phyloP scores from a whole-genome alignment of 2,113 vertebrate genomes.

The Cacatua alba region DNA sequence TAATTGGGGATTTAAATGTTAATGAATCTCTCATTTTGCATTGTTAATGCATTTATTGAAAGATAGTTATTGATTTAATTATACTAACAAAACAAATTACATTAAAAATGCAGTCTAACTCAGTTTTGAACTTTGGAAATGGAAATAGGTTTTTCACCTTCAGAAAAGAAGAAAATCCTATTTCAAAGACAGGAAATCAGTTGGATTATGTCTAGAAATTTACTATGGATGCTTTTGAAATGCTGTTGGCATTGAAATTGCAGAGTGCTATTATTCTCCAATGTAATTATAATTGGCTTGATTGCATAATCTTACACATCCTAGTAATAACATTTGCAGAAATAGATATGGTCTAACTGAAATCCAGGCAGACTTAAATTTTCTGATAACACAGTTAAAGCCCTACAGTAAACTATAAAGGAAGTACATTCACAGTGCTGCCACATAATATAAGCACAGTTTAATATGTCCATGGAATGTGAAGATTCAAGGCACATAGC shows the following conservation, averaged over 20 bases:
- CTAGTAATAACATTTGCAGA: slow-evolving; percentile 45
- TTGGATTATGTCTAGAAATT: slow-evolving; percentile 58
- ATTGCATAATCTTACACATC: slow-evolving; percentile 48
- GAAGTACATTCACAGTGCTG: not conserved
- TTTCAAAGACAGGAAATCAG: slow-evolving; percentile 62
- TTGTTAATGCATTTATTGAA: slow-evolving; percentile 40
- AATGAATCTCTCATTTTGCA: slow-evolving; percentile 29
- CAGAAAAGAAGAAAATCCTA: slow-evolving; percentile 45
- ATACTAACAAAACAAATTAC: slow-evolving; percentile 26
- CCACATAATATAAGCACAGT: not conserved
- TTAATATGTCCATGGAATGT: not conserved
- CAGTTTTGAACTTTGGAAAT: slow-evolving; percentile 11
- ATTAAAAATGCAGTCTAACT: not conserved
- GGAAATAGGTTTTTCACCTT: slow-evolving; percentile 43
- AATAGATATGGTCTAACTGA: slow-evolving; percentile 31
- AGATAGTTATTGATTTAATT: slow-evolving; percentile 35
- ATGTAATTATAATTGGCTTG: slow-evolving; percentile 60
- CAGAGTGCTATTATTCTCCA: slow-evolving; percentile 26
- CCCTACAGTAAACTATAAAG: not conserved
- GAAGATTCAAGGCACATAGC: not conserved
- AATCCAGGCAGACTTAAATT: slow-evolving; percentile 27
- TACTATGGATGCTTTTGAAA: slow-evolving; percentile 61
- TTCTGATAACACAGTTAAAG: slow-evolving; percentile 34
- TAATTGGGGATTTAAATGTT: slow-evolving; percentile 19
- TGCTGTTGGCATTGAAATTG: slow-evolving; percentile 46